phyloP scores from a whole-genome alignment of 2,888 invertebrate genomes.

The Microctonus hyperodae region DNA sequence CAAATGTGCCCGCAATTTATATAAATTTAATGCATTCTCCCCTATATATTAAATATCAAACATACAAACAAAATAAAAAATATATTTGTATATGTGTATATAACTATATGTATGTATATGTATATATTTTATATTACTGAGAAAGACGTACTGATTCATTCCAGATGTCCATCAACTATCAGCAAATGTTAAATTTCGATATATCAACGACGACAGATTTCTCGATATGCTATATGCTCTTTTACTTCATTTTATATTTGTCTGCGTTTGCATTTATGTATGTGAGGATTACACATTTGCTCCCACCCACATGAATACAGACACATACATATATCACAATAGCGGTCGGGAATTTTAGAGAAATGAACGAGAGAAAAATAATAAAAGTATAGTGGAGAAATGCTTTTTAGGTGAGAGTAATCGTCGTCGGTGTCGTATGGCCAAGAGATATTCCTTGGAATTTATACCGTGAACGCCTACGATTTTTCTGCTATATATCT shows the following conservation, averaged over 20 bases:
- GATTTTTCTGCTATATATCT: conserved; percentile 12
- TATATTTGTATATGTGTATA: conserved; percentile 15
- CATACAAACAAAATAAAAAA: conserved; percentile 19
- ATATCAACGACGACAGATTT: conserved; percentile 23
- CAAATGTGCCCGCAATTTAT: conserved; percentile 30
- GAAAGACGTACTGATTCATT: conserved; percentile 42
- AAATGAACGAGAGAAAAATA: conserved; percentile 24
- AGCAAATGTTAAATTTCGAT: conserved; percentile 36
- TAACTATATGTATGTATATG: background rate
- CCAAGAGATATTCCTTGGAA: conserved; percentile 5
- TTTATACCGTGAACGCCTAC: conserved; percentile 23
- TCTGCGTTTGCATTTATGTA: too few relatives aligned
- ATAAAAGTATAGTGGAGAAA: background rate
- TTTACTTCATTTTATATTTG: too few relatives aligned
- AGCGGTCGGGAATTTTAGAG: conserved; percentile 8
- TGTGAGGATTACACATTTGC: conserved; percentile 23
- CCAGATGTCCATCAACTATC: conserved; percentile 40
- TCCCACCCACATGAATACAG: too few relatives aligned
- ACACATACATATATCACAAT: too few relatives aligned
- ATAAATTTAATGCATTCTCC: conserved; percentile 15
- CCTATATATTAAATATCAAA: background rate
- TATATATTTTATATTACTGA: conserved; percentile 22
- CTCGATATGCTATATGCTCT: conserved; percentile 7
- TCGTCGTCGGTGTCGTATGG: background rate
- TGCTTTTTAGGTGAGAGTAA: conserved; percentile 24